Percentiles rank a stretch among this genome's conserved stretches.
Evolutionary conservation across 2,888 invertebrate species (phyloP).

Genomic region (Tetramorium bicarinatum): DNA sequence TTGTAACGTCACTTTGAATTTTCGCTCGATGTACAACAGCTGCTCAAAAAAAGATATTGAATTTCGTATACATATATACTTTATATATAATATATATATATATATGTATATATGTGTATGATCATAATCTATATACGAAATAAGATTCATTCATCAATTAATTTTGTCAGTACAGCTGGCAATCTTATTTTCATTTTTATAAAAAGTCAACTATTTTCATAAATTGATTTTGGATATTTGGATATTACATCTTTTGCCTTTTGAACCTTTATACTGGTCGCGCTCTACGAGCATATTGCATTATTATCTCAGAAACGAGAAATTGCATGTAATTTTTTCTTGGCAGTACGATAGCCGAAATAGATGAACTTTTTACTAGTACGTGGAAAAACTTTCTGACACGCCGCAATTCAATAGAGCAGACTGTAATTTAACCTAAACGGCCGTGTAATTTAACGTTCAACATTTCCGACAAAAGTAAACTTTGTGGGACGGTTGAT

Average conservation of each 20-base stretch:
- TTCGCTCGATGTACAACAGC: neutral
- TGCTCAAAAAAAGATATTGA: neutral
- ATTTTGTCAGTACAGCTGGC: neutral
- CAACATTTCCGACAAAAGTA: slow-evolving; percentile 40
- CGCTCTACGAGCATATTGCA: neutral
- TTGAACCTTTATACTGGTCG: neutral
- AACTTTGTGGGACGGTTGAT: slow-evolving; percentile 40
- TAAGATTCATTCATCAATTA: neutral
- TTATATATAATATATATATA: too few species aligned
- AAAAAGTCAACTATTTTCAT: neutral
- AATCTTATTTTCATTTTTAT: neutral
- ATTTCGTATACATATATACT: neutral
- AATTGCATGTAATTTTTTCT: slow-evolving; percentile 45
- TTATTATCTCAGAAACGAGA: slow-evolving; percentile 26
- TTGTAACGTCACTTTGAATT: neutral
- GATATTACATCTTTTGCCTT: neutral
- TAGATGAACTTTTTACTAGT: slow-evolving; percentile 30
- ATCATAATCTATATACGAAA: neutral
- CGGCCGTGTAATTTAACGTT: slow-evolving; percentile 34
- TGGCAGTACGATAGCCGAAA: neutral
- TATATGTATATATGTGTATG: too few species aligned
- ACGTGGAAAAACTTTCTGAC: slow-evolving; percentile 34
- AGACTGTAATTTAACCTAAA: slow-evolving; percentile 45
- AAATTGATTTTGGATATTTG: neutral
- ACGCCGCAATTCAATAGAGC: slow-evolving; percentile 34